Base-by-base conservation (phyloP, 2,113 vertebrate genomes). In the Talpa occidentalis region DNA sequence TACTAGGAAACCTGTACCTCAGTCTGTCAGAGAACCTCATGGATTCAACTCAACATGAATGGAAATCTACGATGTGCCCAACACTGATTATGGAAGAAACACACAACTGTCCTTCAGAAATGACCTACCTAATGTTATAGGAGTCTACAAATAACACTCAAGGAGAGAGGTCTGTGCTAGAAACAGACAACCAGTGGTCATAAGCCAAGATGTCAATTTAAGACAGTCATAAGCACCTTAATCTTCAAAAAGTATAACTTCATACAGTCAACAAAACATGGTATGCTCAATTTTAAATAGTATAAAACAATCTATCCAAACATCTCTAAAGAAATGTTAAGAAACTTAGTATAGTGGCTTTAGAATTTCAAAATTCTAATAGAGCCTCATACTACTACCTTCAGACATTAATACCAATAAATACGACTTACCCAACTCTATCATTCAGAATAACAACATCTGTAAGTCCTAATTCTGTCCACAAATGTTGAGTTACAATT, bases 331-430 rank as follows among this genome's bases (percentile, higher is more conserved):
- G 40, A n/a, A 14, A 95, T 28, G 1, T 24, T 24, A 90, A 67
- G 49, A 79, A 87, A 78, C 12, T 70, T 37, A 82, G 10, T 40
- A 70, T 6, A 32, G 14, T 64, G 9, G 10, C 28, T 66, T 37
- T 30, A 49, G 21, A 88, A 92, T 32, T 92, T 91, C 56, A 81
- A 85, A 94, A 88, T 76, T 74, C 60, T 76, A 54, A 56, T 1
- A 89, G 7, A 88, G 11, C 19, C 66, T 90, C 67, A 88, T 35
- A 72, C 78, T 35, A 83, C 24, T 42, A 84, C 10, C 70, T 85
- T 70, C 91, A 93, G 28, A 92, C 62, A 42, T 40, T 28, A 44
- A 17, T 73, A 82, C 22, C n/a, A 76, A 84, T 79, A 79, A 90
- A 60, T 22, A 4, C 30, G 42, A 84, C 44, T 84, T 54, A 74